phyloP scores from a whole-genome alignment of 2,113 vertebrate species.

The Haemorhous mexicanus region DNA sequence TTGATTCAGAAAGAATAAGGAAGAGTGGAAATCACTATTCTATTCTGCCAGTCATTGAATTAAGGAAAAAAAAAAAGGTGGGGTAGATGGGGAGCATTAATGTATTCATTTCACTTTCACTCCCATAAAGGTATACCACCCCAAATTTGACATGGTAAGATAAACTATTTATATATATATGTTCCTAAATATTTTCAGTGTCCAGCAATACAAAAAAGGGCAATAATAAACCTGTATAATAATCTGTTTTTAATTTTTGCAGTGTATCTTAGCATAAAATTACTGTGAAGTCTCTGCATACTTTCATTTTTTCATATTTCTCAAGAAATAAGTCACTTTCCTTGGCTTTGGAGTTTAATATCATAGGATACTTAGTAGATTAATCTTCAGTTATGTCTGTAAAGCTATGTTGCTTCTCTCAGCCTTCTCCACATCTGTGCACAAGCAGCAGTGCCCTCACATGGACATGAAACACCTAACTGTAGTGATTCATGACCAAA shows the following conservation, averaged over 20 bases:
- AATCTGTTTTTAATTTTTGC: not conserved
- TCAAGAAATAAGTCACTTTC: not conserved
- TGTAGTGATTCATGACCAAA: not conserved
- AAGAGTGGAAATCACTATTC: not conserved
- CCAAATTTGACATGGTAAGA: not conserved
- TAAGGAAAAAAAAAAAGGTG: too few species aligned
- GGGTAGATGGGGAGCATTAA: accelerated
- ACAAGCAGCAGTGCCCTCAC: conserved; percentile 66
- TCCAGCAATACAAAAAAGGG: not conserved
- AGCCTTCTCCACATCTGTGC: conserved; percentile 1
- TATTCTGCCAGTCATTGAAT: not conserved
- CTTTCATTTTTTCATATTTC: not conserved
- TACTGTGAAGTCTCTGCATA: not conserved
- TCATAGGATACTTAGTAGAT: not conserved
- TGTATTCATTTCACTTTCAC: not conserved
- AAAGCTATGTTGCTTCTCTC: not conserved
- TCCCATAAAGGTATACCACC: not conserved
- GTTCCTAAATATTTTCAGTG: not conserved
- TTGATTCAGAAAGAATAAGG: not conserved
- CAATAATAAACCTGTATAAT: not conserved
- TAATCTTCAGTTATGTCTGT: not conserved
- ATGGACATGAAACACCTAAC: conserved; percentile 38
- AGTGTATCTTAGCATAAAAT: not conserved
- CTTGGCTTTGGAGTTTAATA: not conserved
- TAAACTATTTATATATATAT: not conserved